These are phyloP conservation scores for Prionace glauca DNA, from an alignment of 2,797 vertebrate species.

Conservation along the genomic window DNA sequence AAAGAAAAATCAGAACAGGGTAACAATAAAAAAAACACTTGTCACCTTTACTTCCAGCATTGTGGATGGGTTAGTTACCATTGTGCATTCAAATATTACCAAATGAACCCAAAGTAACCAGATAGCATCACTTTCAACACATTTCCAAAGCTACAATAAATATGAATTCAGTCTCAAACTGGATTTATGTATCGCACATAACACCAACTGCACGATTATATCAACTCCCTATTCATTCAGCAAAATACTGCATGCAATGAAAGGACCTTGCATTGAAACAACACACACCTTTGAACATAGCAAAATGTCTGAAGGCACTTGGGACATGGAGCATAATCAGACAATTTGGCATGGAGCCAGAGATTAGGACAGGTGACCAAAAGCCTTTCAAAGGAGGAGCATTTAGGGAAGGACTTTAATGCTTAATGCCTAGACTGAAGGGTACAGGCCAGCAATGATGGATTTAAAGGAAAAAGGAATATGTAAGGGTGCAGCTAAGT, in stretches of 20 bases:
- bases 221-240: no score
- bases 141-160: not conserved
- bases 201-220: no score
- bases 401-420: not conserved
- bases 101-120: not conserved
- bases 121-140: not conserved
- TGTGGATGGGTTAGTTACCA: not conserved
- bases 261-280: not conserved
- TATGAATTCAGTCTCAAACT: not conserved
- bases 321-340: not conserved
- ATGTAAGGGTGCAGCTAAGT: no score
- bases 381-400: not conserved
- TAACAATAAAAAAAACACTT: not conserved
- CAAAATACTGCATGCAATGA: no score
- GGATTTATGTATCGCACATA: not conserved
- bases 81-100: not conserved
- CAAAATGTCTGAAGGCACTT: not conserved
- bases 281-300: not conserved
- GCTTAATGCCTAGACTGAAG: not conserved
- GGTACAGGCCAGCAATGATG: not conserved
- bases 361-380: not conserved
- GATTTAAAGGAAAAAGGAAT: not conserved
- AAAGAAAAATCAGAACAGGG: not conserved
- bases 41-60: not conserved
- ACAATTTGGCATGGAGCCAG: not conserved